Base-by-base conservation (phyloP, 2,888 invertebrate genomes). In the Melolontha melolontha region DNA sequence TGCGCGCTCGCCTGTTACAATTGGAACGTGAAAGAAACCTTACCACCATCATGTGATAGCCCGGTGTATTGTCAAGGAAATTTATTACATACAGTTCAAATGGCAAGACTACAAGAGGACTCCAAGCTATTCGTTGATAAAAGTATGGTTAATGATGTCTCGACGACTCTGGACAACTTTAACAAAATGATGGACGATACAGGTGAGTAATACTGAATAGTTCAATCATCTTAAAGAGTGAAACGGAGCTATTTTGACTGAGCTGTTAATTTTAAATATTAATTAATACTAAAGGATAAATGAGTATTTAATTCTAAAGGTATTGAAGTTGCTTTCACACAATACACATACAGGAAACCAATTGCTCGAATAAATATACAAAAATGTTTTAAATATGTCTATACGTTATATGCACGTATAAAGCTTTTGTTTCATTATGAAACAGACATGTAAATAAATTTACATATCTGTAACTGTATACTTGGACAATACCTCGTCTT, bases 71-170 rank as follows among this genome's bases (percentile, higher is more conserved):
- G 68, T 10, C 65, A 68, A 52, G 68, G 68, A 11, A 39, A 64
- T 2, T 85, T 96, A 0, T 86, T 96, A 74, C 89, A 94, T 76
- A 91, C 91, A 1, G 89, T 96, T 44, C 96, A 96, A 85, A 92
- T 92, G 90, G 90, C 92, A 0, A 87, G 88, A 41, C 85, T 96
- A 41, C 93, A 89, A 84, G 85, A 87, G 34, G 96, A 96, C 84
- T 95, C 95, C 39, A 96, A 96, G 82, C 93, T 93, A 41, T 96
- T 96, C 84, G 95, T 96, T 16, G 95, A 96, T 78, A 93, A 94
- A 93, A 93, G 93, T 84, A 84, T 95, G 75, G 91, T 88, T 67
- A 78, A 84, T 39, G 84, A 89, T 52, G 87, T 89, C 70, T 84
- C 87, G 68, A 84, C 82, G 63, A 89, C 89, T 0, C 80, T 91